Conservation (phyloP, 2,888 invertebrate genomes). For the Epirrita christyi region DNA sequence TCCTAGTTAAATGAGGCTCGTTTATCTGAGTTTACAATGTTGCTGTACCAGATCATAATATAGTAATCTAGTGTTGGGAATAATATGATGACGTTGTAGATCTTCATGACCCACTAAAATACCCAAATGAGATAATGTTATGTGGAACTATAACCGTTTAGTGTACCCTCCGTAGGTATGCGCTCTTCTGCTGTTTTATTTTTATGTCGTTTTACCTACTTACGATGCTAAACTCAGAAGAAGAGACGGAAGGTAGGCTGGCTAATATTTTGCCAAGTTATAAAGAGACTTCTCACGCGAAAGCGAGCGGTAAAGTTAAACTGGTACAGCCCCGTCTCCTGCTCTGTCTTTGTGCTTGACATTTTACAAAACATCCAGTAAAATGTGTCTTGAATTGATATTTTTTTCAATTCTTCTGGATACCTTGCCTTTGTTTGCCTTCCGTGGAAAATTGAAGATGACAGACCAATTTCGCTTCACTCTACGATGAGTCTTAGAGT, state of each 20-base stretch:
- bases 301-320: no score
- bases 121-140: slow-evolving; percentile 32
- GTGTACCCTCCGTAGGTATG: slow-evolving; percentile 7
- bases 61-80: slow-evolving; percentile 19
- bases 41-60: slow-evolving; percentile 35
- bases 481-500: no score
- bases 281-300: no score
- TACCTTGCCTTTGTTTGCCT: no score
- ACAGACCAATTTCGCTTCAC: no score
- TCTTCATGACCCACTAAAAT: slow-evolving; percentile 43
- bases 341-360: no score
- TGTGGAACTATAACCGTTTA: slow-evolving; percentile 5
- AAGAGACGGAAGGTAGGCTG: background rate
- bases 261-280: background rate
- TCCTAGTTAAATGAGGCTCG: slow-evolving; percentile 40
- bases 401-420: no score
- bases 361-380: no score
- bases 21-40: slow-evolving; percentile 43
- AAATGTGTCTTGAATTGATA: no score
- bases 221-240: background rate
- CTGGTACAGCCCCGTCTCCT: no score
- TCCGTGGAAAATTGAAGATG: no score
- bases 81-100: slow-evolving; percentile 42
- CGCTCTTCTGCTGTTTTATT: slow-evolving; percentile 6
- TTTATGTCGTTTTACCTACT: slow-evolving; percentile 6